Evolutionary conservation across 2,113 vertebrate species (phyloP).

Genomic region (Silurus glanis): DNA sequence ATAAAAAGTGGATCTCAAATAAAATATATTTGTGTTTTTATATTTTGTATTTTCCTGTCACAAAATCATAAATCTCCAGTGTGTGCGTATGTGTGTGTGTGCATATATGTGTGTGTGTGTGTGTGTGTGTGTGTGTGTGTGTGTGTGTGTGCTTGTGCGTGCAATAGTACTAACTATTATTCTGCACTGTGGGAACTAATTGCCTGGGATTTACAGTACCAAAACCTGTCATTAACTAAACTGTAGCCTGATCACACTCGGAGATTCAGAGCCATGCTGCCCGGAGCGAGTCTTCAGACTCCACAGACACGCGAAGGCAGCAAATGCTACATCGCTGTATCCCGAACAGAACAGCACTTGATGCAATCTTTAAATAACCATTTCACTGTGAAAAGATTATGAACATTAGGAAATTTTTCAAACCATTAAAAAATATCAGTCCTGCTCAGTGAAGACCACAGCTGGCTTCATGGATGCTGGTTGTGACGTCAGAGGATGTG

Average conservation of each 20-base stretch:
- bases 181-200: slow-evolving; percentile 42
- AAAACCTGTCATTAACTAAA: slow-evolving; percentile 36
- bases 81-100: background rate
- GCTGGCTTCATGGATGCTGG: slow-evolving; percentile 12
- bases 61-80: background rate
- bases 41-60: background rate
- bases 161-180: background rate
- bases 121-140: too few relatives aligned
- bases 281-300: slow-evolving; percentile 18
- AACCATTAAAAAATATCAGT: slow-evolving; percentile 21
- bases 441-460: slow-evolving; percentile 40
- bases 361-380: background rate
- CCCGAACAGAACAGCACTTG: background rate
- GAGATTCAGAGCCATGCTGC: slow-evolving; percentile 17
- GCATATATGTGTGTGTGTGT: too few relatives aligned
- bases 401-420: slow-evolving; percentile 13
- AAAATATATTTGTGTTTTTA: background rate
- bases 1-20: background rate
- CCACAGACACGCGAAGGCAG: background rate
- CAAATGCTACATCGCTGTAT: background rate
- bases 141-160: too few relatives aligned
- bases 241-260: slow-evolving; percentile 25
- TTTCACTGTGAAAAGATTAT: background rate
- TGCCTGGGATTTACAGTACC: slow-evolving; percentile 19
- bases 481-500: slow-evolving; percentile 52